Conservation (phyloP, 1,140 invertebrate genomes). For the Calycopis cecrops region DNA sequence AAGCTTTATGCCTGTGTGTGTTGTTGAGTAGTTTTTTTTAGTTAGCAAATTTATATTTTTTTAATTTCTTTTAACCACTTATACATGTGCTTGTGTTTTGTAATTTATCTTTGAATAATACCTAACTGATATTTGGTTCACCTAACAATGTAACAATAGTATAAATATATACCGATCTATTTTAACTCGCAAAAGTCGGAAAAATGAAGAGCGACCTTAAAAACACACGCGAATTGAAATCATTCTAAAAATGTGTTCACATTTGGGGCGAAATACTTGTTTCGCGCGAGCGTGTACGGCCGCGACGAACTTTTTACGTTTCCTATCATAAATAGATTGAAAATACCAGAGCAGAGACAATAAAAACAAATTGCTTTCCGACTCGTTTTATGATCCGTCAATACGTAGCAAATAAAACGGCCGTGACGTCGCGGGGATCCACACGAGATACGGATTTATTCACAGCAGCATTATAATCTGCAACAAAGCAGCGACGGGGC, state of each 20-base stretch:
- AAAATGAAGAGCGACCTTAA: no score
- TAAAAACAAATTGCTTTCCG: constrained; percentile 67
- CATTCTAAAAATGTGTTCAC: background rate
- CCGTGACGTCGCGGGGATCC: constrained; percentile 46
- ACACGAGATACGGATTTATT: constrained; percentile 36
- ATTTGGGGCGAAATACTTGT: constrained; percentile 7
- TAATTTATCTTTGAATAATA: constrained; percentile 1
- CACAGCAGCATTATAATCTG: constrained; percentile 47
- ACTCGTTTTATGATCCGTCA: constrained; percentile 59
- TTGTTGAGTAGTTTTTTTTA: no score
- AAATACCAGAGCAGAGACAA: constrained; percentile 57
- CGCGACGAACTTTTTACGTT: constrained; percentile 38
- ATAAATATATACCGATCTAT: no score
- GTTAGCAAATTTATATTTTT: no score
- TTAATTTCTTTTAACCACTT: no score
- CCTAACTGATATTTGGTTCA: no score
- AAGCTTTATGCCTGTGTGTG: no score
- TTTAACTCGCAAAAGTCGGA: no score
- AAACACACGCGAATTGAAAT: no score
- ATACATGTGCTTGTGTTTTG: no score
- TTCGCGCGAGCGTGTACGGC: constrained; percentile 12
- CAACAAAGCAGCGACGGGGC: constrained; percentile 39
- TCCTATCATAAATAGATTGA: constrained; percentile 64
- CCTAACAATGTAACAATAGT: no score
- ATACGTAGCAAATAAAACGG: constrained; percentile 61